Evolutionary conservation across 2,113 vertebrate species (phyloP).

Genomic region (Opisthocomus hoazin): DNA sequence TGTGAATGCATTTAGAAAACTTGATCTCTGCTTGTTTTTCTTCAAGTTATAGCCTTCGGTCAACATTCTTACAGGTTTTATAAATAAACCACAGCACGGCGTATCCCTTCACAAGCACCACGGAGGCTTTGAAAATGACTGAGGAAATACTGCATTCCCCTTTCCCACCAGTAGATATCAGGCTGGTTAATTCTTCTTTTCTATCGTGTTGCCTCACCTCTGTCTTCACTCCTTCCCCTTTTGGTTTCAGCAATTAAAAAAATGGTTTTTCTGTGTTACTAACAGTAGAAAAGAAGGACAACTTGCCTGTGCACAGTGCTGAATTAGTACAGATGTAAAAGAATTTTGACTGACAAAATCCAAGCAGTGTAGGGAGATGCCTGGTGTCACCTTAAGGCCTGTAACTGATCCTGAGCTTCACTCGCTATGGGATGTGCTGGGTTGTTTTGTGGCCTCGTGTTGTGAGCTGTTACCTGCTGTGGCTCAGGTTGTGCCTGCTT

Average conservation of each 20-base stretch:
- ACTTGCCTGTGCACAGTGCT: neutral
- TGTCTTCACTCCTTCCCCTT: neutral
- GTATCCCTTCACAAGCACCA: neutral
- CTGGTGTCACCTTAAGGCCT: rapidly evolving
- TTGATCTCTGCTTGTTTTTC: slow-evolving; percentile 19
- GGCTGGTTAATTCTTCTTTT: neutral
- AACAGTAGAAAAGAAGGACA: neutral
- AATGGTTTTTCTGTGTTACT: neutral
- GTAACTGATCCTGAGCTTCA: neutral
- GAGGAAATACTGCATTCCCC: neutral
- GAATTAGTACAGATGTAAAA: neutral
- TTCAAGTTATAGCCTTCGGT: neutral
- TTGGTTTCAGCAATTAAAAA: neutral
- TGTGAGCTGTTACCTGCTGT: neutral
- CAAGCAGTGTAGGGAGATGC: neutral
- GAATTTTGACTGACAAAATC: neutral
- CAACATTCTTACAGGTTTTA: slow-evolving; percentile 21
- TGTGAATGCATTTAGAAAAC: neutral
- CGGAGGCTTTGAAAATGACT: neutral
- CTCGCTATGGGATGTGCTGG: neutral
- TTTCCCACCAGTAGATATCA: slow-evolving; percentile 42
- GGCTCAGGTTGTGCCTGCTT: rapidly evolving
- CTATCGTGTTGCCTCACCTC: neutral
- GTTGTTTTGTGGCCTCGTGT: neutral
- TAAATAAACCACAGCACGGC: slow-evolving; percentile 9